Evolutionary conservation across 2,113 vertebrate species (phyloP).

Genomic region (Anhinga anhinga): DNA sequence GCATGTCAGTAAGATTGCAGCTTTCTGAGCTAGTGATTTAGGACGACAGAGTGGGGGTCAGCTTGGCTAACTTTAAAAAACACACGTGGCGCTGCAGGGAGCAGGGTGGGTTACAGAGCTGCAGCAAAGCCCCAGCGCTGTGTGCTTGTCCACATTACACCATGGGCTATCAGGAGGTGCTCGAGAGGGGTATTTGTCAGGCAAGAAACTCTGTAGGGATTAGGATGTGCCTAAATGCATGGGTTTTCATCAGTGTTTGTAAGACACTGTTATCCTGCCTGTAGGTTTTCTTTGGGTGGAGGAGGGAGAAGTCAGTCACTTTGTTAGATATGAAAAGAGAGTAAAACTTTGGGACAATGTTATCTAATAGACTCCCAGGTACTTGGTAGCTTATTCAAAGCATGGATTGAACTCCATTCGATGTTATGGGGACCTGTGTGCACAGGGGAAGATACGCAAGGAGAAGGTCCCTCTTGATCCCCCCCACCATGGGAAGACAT

Average conservation of each 20-base stretch:
- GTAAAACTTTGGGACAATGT: neutral
- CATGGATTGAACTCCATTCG: neutral
- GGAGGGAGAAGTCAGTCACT: neutral
- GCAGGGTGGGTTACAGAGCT: neutral
- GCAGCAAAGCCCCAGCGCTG: neutral
- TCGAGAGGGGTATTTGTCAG: neutral
- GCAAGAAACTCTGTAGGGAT: neutral
- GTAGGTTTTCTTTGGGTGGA: neutral
- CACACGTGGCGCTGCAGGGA: neutral
- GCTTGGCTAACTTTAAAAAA: neutral
- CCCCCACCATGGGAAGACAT: neutral
- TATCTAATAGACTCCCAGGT: neutral
- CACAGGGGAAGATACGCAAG: neutral
- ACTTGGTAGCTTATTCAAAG: neutral
- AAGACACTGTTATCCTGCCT: neutral
- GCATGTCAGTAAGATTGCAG: neutral
- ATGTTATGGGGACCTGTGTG: neutral
- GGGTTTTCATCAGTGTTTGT: neutral
- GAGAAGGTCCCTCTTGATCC: neutral
- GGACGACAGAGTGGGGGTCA: neutral
- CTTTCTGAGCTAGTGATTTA: neutral
- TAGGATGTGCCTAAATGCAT: neutral
- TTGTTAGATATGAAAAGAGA: neutral
- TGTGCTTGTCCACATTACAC: accelerated
- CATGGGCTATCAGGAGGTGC: neutral